These are phyloP conservation scores for Papilio demoleus DNA, from an alignment of 2,888 invertebrate genomes.

Conservation along the genomic window DNA sequence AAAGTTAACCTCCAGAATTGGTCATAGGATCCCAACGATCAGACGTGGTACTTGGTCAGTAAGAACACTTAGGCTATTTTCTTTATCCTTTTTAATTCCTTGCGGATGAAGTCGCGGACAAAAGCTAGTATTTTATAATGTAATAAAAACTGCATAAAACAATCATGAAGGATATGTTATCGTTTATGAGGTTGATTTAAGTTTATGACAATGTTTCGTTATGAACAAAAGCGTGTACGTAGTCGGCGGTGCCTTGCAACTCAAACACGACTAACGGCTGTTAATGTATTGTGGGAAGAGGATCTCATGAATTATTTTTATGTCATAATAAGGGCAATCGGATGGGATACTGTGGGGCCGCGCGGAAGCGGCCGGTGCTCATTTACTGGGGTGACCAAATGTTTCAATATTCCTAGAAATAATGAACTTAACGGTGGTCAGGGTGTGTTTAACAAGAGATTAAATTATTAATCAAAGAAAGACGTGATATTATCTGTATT, in stretches of 20 bases:
- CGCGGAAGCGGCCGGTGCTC: conserved; percentile 50
- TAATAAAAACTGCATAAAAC: background rate
- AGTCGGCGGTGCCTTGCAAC: conserved; percentile 46
- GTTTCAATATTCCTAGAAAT: background rate
- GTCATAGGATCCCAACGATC: too few species aligned
- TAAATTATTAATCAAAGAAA: background rate
- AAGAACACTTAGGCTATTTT: too few species aligned
- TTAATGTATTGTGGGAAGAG: conserved; percentile 59
- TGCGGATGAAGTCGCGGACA: too few species aligned
- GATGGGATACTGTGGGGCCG: conserved; percentile 52
- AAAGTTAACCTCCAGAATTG: too few species aligned
- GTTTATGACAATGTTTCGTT: conserved; percentile 35
- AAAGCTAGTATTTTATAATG: background rate
- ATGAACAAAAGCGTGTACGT: conserved; percentile 41
- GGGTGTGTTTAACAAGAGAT: background rate
- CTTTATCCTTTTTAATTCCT: too few species aligned
- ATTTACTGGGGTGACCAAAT: conserved; percentile 44
- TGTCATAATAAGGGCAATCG: conserved; percentile 68
- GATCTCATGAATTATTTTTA: conserved; percentile 65
- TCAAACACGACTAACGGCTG: conserved; percentile 56
- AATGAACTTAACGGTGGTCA: background rate
- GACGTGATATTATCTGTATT: background rate
- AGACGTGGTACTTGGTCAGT: too few species aligned
- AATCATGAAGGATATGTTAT: conserved; percentile 1
- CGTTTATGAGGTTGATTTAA: conserved; percentile 31